These are phyloP conservation scores for Cantharis rustica DNA, from an alignment of 2,888 invertebrate genomes.

Conservation along the genomic window DNA sequence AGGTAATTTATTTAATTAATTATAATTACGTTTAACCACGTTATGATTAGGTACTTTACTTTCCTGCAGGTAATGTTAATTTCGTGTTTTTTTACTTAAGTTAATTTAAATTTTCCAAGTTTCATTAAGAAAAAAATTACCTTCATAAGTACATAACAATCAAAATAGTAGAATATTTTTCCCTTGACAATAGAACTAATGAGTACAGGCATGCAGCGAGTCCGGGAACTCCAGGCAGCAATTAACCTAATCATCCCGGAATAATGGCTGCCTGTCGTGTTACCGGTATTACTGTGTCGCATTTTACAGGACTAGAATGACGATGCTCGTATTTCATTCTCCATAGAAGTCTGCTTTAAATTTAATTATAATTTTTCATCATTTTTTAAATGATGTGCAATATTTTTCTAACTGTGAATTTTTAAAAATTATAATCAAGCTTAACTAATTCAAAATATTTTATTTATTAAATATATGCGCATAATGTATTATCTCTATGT, in stretches of 20 bases:
- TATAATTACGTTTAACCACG: not conserved
- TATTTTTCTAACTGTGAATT: not conserved
- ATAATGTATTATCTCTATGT: not conserved
- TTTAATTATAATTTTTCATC: constrained; percentile 18
- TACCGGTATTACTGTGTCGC: constrained; percentile 26
- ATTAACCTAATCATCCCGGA: constrained; percentile 44
- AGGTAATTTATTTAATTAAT: not conserved
- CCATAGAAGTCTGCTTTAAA: constrained; percentile 20
- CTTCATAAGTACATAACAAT: constrained; percentile 36
- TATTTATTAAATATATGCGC: not conserved
- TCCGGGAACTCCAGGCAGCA: constrained; percentile 39
- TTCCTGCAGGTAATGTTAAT: not conserved
- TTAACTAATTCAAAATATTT: not conserved
- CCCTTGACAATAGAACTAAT: constrained; percentile 41
- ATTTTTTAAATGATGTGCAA: not conserved
- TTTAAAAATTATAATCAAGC: not conserved
- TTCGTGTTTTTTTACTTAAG: not conserved
- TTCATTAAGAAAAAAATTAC: constrained; percentile 31
- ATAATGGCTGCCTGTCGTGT: constrained; percentile 39
- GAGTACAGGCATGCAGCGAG: constrained; percentile 41
- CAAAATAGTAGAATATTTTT: constrained; percentile 37
- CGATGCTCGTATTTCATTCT: constrained; percentile 27
- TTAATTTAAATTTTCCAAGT: constrained; percentile 21
- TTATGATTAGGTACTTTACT: not conserved
- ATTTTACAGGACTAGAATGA: constrained; percentile 24